A percentile compares a stretch with the other conserved stretches of the same genome.
Evolutionary conservation across 2,888 invertebrate genomes (phyloP).

Genomic region (Sarcophaga variegata): DNA sequence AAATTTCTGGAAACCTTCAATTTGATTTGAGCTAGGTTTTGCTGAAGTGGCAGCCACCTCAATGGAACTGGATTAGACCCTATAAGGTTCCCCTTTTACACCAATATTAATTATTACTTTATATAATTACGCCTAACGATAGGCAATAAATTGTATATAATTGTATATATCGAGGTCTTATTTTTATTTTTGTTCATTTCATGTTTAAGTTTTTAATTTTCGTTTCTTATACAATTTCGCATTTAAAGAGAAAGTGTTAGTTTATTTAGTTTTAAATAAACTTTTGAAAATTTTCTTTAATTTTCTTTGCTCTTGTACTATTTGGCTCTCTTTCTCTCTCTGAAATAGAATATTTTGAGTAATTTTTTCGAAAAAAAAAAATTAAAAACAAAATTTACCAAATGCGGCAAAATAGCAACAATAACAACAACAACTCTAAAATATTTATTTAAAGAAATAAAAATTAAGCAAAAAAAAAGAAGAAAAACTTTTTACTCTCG

Average conservation of each 20-base stretch:
- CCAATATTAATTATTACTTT: too few species aligned
- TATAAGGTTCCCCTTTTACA: too few species aligned
- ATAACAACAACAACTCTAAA: not conserved
- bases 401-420: constrained; percentile 45
- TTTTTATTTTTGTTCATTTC: too few species aligned
- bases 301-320: not conserved
- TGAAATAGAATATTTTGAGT: too few species aligned
- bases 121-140: too few species aligned
- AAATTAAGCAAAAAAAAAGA: constrained; percentile 4
- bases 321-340: too few species aligned
- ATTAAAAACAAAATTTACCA: not conserved
- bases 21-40: too few species aligned
- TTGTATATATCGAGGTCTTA: too few species aligned
- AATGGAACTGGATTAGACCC: too few species aligned
- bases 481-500: constrained; percentile 45
- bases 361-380: not conserved
- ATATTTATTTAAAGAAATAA: constrained; percentile 1
- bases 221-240: not conserved
- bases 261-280: constrained; percentile 12
- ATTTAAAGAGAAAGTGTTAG: constrained; percentile 25
- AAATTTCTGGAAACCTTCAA: too few species aligned
- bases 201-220: not conserved
- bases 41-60: too few species aligned
- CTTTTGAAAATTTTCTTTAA: not conserved
- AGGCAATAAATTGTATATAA: too few species aligned